These are phyloP conservation scores for Cataglyphis albicans DNA, from an alignment of 2,888 invertebrate species.

Conservation along the genomic window DNA sequence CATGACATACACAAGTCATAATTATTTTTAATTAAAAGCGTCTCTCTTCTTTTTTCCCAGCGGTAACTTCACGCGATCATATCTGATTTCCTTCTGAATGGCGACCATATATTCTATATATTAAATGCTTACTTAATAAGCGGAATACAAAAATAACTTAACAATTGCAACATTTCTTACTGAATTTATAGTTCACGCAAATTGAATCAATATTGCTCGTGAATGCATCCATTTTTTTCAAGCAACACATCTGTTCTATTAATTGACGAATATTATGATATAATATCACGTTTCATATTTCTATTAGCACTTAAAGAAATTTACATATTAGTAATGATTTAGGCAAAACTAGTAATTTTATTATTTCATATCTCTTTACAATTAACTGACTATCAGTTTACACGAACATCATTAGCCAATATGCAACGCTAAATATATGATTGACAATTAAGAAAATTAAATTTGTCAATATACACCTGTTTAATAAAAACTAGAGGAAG, in stretches of 20 bases:
- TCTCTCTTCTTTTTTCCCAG: constrained; percentile 26
- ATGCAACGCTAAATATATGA: constrained; percentile 63
- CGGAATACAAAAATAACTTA: neutral
- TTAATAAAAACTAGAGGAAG: neutral
- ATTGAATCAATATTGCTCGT: neutral
- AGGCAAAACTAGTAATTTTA: neutral
- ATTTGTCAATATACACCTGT: neutral
- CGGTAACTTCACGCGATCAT: constrained; percentile 41
- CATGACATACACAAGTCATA: constrained; percentile 36
- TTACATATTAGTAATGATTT: neutral
- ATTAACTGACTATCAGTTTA: constrained; percentile 34
- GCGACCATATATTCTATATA: neutral
- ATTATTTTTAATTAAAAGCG: constrained; percentile 59
- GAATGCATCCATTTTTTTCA: neutral
- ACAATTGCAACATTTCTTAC: neutral
- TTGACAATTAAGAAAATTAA: constrained; percentile 68
- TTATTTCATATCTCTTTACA: constrained; percentile 20
- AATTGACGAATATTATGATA: neutral
- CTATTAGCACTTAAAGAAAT: neutral
- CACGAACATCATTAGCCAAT: constrained; percentile 60
- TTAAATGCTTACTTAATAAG: constrained; percentile 24
- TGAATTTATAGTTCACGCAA: neutral
- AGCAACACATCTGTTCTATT: neutral
- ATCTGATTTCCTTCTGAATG: constrained; percentile 29
- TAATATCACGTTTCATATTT: neutral